Percentiles rank a stretch among this genome's conserved stretches.
These are phyloP conservation scores for Drosophila pseudoobscura DNA, from an alignment of 1,140 invertebrate genomes.

Conservation along the genomic window DNA sequence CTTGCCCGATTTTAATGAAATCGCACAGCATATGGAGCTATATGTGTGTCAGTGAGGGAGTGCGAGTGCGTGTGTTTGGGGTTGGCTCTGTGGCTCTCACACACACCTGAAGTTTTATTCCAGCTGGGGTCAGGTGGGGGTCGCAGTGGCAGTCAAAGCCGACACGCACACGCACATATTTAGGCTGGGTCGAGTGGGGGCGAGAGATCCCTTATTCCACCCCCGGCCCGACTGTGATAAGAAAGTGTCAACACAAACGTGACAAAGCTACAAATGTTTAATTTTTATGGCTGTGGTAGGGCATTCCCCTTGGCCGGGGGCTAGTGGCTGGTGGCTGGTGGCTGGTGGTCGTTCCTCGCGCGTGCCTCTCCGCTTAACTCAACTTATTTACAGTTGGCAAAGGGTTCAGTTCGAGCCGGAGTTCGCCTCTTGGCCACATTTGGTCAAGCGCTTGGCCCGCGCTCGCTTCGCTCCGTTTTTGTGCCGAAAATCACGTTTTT, in stretches of 20 bases:
- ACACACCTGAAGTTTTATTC: constrained; percentile 55
- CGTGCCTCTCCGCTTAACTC: constrained; percentile 65
- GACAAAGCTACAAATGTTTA: constrained; percentile 82
- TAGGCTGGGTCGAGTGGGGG: constrained; percentile 61
- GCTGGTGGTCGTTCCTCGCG: constrained; percentile 13
- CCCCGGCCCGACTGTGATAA: constrained; percentile 69
- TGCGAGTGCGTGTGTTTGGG: constrained; percentile 10
- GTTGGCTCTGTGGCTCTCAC: constrained; percentile 11
- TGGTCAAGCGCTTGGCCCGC: constrained; percentile 50
- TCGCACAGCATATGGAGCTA: constrained; percentile 51
- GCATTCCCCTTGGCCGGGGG: constrained; percentile 10
- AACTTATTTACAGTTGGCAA: constrained; percentile 76
- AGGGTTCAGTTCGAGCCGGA: constrained; percentile 33
- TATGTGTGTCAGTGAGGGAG: constrained; percentile 16
- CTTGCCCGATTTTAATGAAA: constrained; percentile 61
- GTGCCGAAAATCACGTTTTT: constrained; percentile 80
- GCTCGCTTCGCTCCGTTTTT: constrained; percentile 41
- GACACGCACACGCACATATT: constrained; percentile 76
- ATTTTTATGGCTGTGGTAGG: constrained; percentile 71
- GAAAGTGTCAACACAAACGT: constrained; percentile 81
- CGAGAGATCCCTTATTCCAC: constrained; percentile 1
- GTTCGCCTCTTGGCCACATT: constrained; percentile 62
- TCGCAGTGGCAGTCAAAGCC: constrained; percentile 62
- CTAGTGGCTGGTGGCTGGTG: neutral
- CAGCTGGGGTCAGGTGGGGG: constrained; percentile 64